These are phyloP conservation scores for Drosophila aff. DNA, from an alignment of 1,140 invertebrate genomes.

Conservation along the genomic window DNA sequence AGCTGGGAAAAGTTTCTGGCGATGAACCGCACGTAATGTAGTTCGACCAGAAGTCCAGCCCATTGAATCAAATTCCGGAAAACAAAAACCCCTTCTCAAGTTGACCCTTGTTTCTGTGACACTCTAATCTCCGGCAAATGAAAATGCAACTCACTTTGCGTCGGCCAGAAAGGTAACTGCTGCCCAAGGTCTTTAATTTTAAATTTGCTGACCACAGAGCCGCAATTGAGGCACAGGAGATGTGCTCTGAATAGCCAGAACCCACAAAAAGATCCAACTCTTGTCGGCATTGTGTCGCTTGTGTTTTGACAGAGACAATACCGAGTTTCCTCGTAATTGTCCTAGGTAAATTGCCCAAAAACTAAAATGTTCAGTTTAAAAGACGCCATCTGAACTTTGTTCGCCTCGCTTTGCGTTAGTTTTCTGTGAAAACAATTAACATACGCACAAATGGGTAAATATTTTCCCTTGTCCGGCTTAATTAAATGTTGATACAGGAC, in stretches of 20 bases:
- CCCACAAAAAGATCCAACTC: slow-evolving; percentile 16
- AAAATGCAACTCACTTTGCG: slow-evolving; percentile 22
- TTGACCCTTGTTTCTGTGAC: slow-evolving; percentile 5
- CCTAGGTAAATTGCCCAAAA: slow-evolving; percentile 34
- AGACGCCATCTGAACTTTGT: not conserved
- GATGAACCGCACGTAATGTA: slow-evolving; percentile 12
- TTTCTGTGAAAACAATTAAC: slow-evolving; percentile 55
- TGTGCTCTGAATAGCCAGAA: slow-evolving; percentile 34
- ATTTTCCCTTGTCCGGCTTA: slow-evolving; percentile 43
- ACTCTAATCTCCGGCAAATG: slow-evolving; percentile 24
- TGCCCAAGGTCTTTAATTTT: slow-evolving; percentile 38
- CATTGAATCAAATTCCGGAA: slow-evolving; percentile 33
- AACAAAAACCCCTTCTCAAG: not conserved
- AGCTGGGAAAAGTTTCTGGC: slow-evolving; percentile 12
- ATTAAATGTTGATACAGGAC: slow-evolving; percentile 61
- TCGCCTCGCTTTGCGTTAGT: slow-evolving; percentile 27
- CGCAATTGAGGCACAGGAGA: slow-evolving; percentile 37
- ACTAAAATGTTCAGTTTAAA: slow-evolving; percentile 50
- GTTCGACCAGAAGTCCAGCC: not conserved
- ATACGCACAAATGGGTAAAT: slow-evolving; percentile 65
- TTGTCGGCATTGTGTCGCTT: slow-evolving; percentile 61
- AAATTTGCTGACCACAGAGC: slow-evolving; percentile 62
- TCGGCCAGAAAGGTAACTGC: slow-evolving; percentile 6
- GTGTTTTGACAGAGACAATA: slow-evolving; percentile 52
- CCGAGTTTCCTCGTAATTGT: slow-evolving; percentile 42